Conservation (phyloP, 2,113 vertebrate genomes). For the Dendropsophus ebraccatus region DNA sequence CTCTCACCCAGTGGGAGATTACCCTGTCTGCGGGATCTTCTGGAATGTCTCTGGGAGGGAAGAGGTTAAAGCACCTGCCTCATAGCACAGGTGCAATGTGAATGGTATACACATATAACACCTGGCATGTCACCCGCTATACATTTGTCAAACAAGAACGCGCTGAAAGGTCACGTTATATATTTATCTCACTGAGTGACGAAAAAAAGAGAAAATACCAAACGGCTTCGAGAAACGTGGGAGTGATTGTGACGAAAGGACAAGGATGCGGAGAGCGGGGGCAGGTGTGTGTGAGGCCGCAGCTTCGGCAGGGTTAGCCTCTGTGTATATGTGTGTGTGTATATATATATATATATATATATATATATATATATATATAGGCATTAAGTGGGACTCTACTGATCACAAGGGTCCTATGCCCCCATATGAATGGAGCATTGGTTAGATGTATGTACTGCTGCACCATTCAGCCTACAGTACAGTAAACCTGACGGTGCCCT, state of each 20-base stretch:
- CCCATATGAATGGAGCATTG: no score
- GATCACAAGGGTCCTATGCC: no score
- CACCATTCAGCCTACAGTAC: no score
- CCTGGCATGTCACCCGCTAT: constrained; percentile 8
- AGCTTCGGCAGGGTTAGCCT: no score
- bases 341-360: no score
- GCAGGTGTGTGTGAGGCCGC: no score
- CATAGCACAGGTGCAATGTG: constrained; percentile 15
- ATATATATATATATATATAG: no score
- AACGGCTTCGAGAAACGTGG: not conserved
- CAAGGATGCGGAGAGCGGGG: not conserved
- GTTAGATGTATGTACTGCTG: no score
- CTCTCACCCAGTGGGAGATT: no score
- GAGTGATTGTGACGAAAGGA: not conserved
- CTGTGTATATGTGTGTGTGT: no score
- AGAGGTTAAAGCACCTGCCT: constrained; percentile 41
- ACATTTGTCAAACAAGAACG: not conserved
- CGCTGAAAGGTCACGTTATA: constrained; percentile 32
- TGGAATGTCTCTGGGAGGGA: not conserved
- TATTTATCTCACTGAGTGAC: not conserved
- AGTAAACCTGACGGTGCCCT: no score
- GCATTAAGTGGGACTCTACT: no score
- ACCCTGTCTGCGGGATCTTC: not conserved
- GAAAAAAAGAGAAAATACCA: not conserved
- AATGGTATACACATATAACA: not conserved